phyloP scores from a whole-genome alignment of 1,140 invertebrate genomes.

The Atopsyche davidsoni region DNA sequence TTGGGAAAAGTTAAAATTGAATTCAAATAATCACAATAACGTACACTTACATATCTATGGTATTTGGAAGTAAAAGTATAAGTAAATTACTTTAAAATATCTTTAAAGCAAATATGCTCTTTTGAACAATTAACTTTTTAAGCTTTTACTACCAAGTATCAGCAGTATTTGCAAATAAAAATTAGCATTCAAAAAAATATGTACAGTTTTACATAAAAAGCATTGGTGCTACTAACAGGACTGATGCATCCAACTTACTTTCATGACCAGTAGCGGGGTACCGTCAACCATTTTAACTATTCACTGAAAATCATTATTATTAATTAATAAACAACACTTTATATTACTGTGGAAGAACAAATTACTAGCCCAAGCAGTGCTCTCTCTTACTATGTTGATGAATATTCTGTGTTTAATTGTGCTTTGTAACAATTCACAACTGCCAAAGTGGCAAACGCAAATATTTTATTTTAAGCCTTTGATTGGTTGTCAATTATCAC shows the following conservation, averaged over 20 bases:
- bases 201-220: slow-evolving; percentile 2
- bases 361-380: too few species aligned
- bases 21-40: not conserved
- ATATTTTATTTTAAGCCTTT: too few species aligned
- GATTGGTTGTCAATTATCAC: too few species aligned
- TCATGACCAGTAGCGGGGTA: slow-evolving; percentile 14
- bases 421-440: too few species aligned
- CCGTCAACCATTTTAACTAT: slow-evolving; percentile 17
- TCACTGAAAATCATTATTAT: too few species aligned
- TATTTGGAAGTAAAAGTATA: not conserved
- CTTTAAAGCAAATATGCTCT: not conserved
- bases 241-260: slow-evolving; percentile 10
- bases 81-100: slow-evolving; percentile 3
- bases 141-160: not conserved
- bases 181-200: not conserved
- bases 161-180: slow-evolving; percentile 3
- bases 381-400: too few species aligned
- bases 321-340: too few species aligned
- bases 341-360: too few species aligned
- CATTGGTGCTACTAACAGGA: not conserved
- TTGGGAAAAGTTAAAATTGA: not conserved
- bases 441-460: too few species aligned
- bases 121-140: not conserved
- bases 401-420: too few species aligned
- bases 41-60: not conserved